These are phyloP conservation scores for Sterna hirundo DNA, from an alignment of 2,113 vertebrate species.

Conservation along the genomic window DNA sequence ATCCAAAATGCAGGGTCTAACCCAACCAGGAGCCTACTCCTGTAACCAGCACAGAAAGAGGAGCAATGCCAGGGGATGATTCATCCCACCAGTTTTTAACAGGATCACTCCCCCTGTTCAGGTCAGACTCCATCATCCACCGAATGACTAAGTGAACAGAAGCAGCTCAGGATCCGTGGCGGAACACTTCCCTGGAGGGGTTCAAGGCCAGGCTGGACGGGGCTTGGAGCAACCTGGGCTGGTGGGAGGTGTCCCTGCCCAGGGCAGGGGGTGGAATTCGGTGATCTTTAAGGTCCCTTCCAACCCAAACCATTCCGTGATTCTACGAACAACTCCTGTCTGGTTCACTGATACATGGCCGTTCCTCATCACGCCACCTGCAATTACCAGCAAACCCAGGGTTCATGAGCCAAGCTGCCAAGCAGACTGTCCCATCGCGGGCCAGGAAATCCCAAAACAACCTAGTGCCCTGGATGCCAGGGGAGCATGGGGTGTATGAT, in stretches of 20 bases:
- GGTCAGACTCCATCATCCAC: background rate
- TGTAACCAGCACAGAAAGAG: background rate
- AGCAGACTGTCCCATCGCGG: background rate
- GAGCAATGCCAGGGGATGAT: background rate
- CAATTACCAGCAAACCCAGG: background rate
- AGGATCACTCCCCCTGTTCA: too few relatives aligned
- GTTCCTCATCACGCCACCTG: background rate
- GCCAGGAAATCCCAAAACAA: background rate
- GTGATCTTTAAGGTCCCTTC: background rate
- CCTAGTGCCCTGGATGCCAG: accelerated
- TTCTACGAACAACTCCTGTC: background rate
- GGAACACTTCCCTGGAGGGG: background rate
- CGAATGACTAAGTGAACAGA: background rate
- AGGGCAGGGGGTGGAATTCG: background rate
- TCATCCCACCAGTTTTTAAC: background rate
- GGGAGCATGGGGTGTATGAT: accelerated
- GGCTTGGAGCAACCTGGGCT: background rate
- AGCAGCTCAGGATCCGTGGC: background rate
- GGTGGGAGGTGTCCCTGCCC: background rate
- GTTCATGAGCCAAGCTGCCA: background rate
- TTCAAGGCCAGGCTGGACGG: background rate
- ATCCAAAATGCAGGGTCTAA: background rate
- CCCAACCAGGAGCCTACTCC: background rate
- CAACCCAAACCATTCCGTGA: background rate
- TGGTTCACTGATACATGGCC: background rate